These are phyloP conservation scores for Chironomus striatipennis DNA, from an alignment of 1,140 invertebrate genomes.

Conservation along the genomic window DNA sequence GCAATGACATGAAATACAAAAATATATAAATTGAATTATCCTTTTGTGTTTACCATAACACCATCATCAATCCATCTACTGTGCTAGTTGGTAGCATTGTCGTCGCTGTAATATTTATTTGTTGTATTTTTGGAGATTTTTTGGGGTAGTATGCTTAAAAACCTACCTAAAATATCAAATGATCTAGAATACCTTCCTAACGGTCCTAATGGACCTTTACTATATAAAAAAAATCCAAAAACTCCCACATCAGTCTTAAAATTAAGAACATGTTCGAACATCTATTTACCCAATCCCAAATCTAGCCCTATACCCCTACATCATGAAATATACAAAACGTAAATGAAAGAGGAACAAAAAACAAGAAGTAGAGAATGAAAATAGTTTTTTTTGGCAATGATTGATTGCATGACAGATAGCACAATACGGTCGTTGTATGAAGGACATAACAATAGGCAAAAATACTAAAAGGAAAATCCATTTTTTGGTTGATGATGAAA, in stretches of 20 bases:
- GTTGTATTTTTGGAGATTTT: too few species aligned
- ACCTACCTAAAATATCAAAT: too few species aligned
- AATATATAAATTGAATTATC: not conserved
- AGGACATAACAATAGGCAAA: slow-evolving; percentile 10
- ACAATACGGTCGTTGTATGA: slow-evolving; percentile 19
- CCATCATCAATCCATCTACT: too few species aligned
- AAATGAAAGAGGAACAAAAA: not conserved
- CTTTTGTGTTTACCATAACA: not conserved
- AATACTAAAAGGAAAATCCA: not conserved
- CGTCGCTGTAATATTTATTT: not conserved
- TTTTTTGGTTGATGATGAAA: not conserved
- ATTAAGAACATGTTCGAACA: too few species aligned
- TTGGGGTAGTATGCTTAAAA: too few species aligned
- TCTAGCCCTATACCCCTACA: not conserved
- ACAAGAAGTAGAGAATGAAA: not conserved
- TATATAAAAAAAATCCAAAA: too few species aligned
- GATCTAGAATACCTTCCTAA: too few species aligned
- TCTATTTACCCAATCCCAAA: too few species aligned
- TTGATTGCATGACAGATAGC: slow-evolving; percentile 15
- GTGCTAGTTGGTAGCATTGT: not conserved
- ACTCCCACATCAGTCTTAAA: too few species aligned
- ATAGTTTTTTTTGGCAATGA: slow-evolving; percentile 12
- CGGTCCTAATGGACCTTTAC: too few species aligned
- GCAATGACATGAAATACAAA: too few species aligned
- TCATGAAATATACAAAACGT: not conserved